Evolutionary conservation across 2,797 vertebrate species (phyloP).

Genomic region (Clarias fuscus): DNA sequence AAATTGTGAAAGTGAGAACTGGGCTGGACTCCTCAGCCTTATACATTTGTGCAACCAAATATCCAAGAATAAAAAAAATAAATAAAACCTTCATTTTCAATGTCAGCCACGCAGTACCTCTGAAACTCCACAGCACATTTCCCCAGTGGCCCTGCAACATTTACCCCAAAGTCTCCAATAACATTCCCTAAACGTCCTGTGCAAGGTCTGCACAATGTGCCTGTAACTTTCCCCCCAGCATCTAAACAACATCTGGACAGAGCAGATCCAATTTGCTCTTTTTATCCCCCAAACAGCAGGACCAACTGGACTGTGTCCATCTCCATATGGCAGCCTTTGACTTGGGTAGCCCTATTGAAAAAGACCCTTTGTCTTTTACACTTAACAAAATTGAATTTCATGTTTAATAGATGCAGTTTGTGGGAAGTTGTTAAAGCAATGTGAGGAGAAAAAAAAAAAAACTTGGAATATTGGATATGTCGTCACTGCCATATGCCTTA

Average conservation of each 20-base stretch:
- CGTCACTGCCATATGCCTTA: not conserved
- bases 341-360: slow-evolving; percentile 39
- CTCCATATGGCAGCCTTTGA: slow-evolving; percentile 62
- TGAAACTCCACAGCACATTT: not conserved
- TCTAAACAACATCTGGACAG: slow-evolving; percentile 32
- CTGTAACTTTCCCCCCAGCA: not conserved
- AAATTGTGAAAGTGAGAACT: too few species aligned
- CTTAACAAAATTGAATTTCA: slow-evolving; percentile 60
- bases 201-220: slow-evolving; percentile 23
- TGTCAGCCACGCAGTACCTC: not conserved
- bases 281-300: slow-evolving; percentile 50
- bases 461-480: slow-evolving; percentile 14
- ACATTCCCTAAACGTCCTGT: slow-evolving; percentile 1
- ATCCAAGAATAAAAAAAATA: too few species aligned
- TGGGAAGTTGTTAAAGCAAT: slow-evolving; percentile 29
- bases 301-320: slow-evolving; percentile 65
- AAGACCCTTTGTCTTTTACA: slow-evolving; percentile 52
- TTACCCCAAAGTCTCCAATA: not conserved
- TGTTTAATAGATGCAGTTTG: slow-evolving; percentile 40
- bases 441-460: not conserved
- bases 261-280: slow-evolving; percentile 58
- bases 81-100: not conserved
- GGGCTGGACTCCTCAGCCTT: not conserved
- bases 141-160: not conserved
- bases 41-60: not conserved